phyloP scores from a whole-genome alignment of 2,113 vertebrate genomes.

The Eonycteris spelaea region DNA sequence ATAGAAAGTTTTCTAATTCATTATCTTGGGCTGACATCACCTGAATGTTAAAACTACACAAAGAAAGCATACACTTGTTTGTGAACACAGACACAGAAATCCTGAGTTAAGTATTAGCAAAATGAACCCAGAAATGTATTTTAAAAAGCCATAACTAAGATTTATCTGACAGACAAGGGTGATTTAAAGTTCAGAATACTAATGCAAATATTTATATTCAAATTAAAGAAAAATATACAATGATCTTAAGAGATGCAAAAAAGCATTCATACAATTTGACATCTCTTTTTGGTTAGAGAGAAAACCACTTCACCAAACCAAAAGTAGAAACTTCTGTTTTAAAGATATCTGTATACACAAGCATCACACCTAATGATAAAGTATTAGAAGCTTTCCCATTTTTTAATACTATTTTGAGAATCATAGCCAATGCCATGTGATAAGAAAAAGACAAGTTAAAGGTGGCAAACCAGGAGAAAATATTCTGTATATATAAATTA shows the following conservation, averaged over 20 bases:
- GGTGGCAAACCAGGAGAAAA: background rate
- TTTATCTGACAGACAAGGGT: background rate
- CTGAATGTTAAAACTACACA: background rate
- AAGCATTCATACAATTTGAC: background rate
- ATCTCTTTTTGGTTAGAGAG: background rate
- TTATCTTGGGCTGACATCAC: background rate
- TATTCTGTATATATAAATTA: background rate
- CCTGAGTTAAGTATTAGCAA: background rate
- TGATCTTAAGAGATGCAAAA: background rate
- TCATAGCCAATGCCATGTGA: background rate
- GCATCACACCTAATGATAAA: background rate
- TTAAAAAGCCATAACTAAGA: background rate
- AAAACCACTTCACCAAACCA: background rate
- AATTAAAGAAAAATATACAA: conserved; percentile 17
- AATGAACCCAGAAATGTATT: background rate
- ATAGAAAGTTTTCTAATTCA: background rate
- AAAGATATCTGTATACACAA: background rate
- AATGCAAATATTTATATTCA: background rate
- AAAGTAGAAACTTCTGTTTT: background rate
- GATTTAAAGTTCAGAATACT: background rate
- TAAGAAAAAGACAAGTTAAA: background rate
- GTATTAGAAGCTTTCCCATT: background rate
- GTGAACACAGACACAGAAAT: background rate
- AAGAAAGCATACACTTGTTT: background rate
- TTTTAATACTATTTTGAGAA: background rate